Evolutionary conservation across 2,888 invertebrate genomes (phyloP).

Genomic region (Protonemura montana): DNA sequence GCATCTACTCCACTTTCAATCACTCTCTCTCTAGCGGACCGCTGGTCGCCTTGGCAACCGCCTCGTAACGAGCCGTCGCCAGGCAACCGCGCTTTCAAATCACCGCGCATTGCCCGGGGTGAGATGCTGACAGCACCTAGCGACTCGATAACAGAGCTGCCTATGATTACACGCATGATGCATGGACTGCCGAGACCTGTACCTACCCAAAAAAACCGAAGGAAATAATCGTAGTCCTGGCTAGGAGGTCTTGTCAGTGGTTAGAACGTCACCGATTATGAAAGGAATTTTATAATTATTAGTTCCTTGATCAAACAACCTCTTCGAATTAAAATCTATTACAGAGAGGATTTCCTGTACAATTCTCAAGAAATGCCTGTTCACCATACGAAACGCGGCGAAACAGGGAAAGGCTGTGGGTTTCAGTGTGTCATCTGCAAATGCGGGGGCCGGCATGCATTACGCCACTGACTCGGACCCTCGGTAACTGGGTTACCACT

Average conservation of each 20-base stretch:
- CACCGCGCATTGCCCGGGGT: not conserved
- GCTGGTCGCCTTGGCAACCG: too few relatives aligned
- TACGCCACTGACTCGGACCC: not conserved
- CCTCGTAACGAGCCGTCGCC: too few relatives aligned
- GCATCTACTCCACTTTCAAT: conserved; percentile 16
- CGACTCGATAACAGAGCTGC: too few relatives aligned
- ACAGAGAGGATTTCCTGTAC: not conserved
- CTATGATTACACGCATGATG: not conserved
- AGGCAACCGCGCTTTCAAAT: not conserved
- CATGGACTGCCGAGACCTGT: not conserved
- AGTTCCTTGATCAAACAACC: conserved; percentile 12
- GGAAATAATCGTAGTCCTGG: not conserved
- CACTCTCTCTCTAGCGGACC: not conserved
- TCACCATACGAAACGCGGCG: not conserved
- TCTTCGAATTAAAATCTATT: not conserved
- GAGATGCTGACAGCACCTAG: too few relatives aligned
- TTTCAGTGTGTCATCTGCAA: not conserved
- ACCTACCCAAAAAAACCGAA: not conserved
- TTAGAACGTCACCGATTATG: not conserved
- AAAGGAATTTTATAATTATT: not conserved
- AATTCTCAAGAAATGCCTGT: not conserved
- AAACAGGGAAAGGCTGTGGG: not conserved
- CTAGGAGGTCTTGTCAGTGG: not conserved
- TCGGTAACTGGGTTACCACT: conserved; percentile 14
- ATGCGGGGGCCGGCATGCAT: not conserved